These are phyloP conservation scores for Pipra filicauda DNA, from an alignment of 2,113 vertebrate genomes.

Conservation along the genomic window DNA sequence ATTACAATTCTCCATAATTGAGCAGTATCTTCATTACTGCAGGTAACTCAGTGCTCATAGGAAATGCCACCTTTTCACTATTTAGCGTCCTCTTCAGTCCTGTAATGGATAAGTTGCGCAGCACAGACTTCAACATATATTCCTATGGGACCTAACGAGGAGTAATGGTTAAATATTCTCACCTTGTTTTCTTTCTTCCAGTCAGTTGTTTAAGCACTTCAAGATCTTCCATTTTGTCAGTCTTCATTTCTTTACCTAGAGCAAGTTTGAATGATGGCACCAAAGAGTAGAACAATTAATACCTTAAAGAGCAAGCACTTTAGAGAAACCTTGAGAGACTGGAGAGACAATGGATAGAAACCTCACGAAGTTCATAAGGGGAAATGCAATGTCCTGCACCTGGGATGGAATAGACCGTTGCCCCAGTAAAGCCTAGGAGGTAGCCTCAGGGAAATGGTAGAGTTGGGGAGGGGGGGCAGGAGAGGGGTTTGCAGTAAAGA, in stretches of 20 bases:
- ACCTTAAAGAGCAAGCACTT: background rate
- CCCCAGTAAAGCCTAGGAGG: background rate
- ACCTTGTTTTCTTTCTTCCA: background rate
- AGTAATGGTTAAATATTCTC: background rate
- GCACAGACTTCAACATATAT: background rate
- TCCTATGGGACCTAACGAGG: accelerated
- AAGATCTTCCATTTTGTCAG: background rate
- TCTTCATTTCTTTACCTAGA: background rate
- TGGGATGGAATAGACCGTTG: background rate
- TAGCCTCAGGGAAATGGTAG: background rate
- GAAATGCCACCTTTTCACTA: background rate
- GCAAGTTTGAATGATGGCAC: background rate
- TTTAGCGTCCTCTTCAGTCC: background rate
- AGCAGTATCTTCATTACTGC: background rate
- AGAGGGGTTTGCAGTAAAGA: background rate
- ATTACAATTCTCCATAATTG: background rate
- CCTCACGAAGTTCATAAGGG: background rate
- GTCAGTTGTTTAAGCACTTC: background rate
- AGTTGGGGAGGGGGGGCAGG: background rate
- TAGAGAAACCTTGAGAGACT: background rate
- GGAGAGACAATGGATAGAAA: background rate
- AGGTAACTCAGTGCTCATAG: background rate
- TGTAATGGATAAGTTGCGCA: background rate
- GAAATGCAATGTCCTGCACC: background rate
- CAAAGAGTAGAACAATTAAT: background rate